A percentile compares a stretch with the other conserved stretches of the same genome.
These are phyloP conservation scores for Acanthis flammea DNA, from an alignment of 2,797 vertebrate species.

Conservation along the genomic window DNA sequence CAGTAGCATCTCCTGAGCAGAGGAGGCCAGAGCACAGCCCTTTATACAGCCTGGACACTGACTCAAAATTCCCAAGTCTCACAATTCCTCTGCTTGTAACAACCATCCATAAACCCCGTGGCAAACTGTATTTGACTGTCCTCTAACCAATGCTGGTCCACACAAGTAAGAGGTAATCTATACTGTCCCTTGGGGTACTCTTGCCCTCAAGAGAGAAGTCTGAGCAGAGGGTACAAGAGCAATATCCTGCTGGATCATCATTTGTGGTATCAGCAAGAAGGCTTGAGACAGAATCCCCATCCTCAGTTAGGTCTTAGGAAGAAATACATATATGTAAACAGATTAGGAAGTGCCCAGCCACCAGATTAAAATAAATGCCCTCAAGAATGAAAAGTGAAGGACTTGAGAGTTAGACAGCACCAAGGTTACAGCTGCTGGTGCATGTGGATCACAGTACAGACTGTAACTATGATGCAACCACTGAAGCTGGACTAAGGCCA, in stretches of 20 bases:
- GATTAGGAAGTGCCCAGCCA: background rate
- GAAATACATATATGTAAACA: background rate
- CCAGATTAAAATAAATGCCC: background rate
- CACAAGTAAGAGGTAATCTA: background rate
- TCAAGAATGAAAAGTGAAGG: background rate
- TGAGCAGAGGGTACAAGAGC: background rate
- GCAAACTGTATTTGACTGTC: background rate
- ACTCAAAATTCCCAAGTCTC: background rate
- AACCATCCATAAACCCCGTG: fast-evolving
- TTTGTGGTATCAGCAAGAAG: background rate
- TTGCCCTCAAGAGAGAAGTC: background rate
- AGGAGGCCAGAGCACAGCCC: background rate
- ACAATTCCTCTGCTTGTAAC: background rate
- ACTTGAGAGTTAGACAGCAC: background rate
- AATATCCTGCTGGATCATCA: background rate
- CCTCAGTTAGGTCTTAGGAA: background rate
- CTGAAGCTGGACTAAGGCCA: background rate
- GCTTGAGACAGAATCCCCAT: background rate
- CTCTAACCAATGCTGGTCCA: background rate
- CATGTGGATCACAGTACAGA: background rate
- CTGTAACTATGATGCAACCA: background rate
- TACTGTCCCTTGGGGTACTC: background rate
- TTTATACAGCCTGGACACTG: background rate
- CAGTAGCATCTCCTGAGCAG: background rate
- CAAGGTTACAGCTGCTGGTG: background rate